Evolutionary conservation across 2,113 vertebrate genomes (phyloP), one percentile per base, ranked within the genome.

Genomic region (Myocastor coypus): DNA sequence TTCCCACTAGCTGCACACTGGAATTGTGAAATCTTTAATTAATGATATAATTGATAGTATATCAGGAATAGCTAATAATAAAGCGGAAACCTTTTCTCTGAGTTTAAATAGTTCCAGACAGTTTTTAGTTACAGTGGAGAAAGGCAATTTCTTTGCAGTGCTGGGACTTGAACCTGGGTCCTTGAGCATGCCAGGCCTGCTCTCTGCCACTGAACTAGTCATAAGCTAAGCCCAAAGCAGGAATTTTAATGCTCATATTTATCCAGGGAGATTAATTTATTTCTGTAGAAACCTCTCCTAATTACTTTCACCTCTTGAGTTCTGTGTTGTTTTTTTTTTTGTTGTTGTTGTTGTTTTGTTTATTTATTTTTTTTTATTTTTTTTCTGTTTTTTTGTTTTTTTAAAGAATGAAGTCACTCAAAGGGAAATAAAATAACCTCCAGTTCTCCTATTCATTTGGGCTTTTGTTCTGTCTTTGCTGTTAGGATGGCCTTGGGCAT

Each of bases 401-500:
- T 61, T 30, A 63, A 88, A 92, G 55, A 89, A 82, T 22, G 42
- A 84, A 92, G 73, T 90, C 30, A 0, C 46, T 24, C 17, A 68
- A 30, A 57, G n/a, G 40, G 30, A 26, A 40, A 73, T 24, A 81
- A 11, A 0, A 55, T n/a, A 71, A 32, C 59, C 32, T 81, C 87
- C 6, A 40, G 32, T 32, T 64, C 87, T 89, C 59, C 61, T 80
- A 10, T 80, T 66, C 66, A 30, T 16, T 37, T 59, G n/a, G 68
- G 22, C 78, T 89, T 34, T 59, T 30, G n/a, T 32, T 40, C 46
- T 87, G 71, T 83, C 77, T 73, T 96, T 87, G 92, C 86, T 61
- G 83, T 91, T 64, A 95, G 89, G 92, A 88, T 71, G 84, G 81
- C 20, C 4, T 80, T 3, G 9, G 71, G 69, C 96, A 87, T 96